These are phyloP conservation scores for Channallabes apus DNA, from an alignment of 2,797 vertebrate genomes.

Conservation along the genomic window DNA sequence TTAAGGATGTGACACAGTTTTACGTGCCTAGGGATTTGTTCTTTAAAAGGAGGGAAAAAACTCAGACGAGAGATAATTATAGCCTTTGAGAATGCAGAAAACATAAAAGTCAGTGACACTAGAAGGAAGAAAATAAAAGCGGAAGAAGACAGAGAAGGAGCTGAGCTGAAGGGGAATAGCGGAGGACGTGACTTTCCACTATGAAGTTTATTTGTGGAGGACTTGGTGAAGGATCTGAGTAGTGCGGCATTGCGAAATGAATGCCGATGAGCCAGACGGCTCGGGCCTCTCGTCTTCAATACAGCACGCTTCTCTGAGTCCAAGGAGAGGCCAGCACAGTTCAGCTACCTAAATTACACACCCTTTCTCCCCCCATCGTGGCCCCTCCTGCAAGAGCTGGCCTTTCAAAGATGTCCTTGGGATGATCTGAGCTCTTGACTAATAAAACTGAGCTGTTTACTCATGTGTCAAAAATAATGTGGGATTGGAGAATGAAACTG, in stretches of 20 bases:
- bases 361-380: background rate
- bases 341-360: conserved; percentile 54
- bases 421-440: conserved; percentile 23
- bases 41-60: background rate
- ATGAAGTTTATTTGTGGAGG: conserved; percentile 39
- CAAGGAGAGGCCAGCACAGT: conserved; percentile 50
- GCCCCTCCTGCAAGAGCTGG: conserved; percentile 27
- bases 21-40: conserved; percentile 11
- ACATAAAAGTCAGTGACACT: conserved; percentile 29
- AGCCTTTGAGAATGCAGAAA: conserved; percentile 7
- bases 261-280: conserved; percentile 22
- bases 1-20: conserved; percentile 51
- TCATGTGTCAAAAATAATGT: conserved; percentile 37
- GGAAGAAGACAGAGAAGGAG: background rate
- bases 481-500: conserved; percentile 33
- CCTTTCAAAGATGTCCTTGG: conserved; percentile 55
- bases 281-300: conserved; percentile 38
- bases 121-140: conserved; percentile 24
- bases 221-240: conserved; percentile 11
- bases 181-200: conserved; percentile 20
- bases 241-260: conserved; percentile 16
- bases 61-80: conserved; percentile 37
- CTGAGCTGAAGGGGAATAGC: conserved; percentile 8
- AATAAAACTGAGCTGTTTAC: conserved; percentile 49
- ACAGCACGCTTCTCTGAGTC: conserved; percentile 24